Conservation (phyloP, 2,888 invertebrate species). For the Limnephilus lunatus region DNA sequence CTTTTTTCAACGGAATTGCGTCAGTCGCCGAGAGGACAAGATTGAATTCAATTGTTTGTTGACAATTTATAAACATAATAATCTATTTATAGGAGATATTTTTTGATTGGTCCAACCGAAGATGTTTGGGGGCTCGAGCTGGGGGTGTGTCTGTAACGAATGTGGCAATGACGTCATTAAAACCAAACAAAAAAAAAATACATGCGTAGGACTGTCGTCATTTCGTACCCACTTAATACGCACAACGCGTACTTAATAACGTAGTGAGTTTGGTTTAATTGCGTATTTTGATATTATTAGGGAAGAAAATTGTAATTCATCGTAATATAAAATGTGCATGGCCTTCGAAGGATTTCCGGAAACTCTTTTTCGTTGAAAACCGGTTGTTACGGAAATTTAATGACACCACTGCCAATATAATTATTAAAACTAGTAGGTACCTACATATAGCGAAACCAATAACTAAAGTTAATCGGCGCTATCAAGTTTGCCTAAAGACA, state of each 20-base stretch:
- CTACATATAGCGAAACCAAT: not conserved
- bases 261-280: not conserved
- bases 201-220: not conserved
- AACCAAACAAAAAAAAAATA: not conserved
- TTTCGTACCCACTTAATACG: not conserved
- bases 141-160: constrained; percentile 2
- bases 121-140: not conserved
- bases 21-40: not conserved
- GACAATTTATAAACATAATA: not conserved
- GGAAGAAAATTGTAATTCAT: not conserved
- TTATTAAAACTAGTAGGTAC: no score
- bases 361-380: no score
- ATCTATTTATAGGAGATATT: not conserved
- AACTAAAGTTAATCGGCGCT: not conserved
- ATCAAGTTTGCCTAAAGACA: not conserved
- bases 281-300: not conserved
- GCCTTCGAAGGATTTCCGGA: not conserved
- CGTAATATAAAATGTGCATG: not conserved
- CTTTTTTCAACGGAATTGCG: not conserved
- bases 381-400: not conserved
- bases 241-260: not conserved
- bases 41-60: constrained; percentile 18
- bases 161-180: not conserved
- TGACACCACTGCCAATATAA: not conserved
- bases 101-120: not conserved